A percentile compares a stretch with the other conserved stretches of the same genome.
Evolutionary conservation across 2,888 invertebrate species (phyloP).

Genomic region (Glaucopsyche alexis): DNA sequence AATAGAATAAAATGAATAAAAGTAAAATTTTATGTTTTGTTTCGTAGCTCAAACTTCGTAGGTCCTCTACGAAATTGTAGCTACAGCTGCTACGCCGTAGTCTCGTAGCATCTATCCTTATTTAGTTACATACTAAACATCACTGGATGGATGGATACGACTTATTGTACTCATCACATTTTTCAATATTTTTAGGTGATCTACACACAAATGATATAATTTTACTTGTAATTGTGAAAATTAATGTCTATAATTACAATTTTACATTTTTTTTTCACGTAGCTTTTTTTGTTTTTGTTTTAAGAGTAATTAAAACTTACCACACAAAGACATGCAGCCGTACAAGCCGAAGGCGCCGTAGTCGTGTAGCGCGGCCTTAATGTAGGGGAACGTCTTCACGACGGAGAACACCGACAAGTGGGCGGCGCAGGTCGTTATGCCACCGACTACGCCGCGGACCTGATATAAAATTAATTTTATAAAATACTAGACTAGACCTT

Average conservation of each 20-base stretch:
- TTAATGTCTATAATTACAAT: too few relatives aligned
- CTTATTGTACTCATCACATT: not conserved
- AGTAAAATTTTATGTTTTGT: not conserved
- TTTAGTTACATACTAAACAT: not conserved
- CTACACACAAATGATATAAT: not conserved
- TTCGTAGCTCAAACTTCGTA: not conserved
- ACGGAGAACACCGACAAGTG: conserved; percentile 84
- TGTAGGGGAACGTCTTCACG: conserved; percentile 83
- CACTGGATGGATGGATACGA: too few relatives aligned
- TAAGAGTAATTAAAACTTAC: conserved; percentile 50
- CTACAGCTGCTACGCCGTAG: not conserved
- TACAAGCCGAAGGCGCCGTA: conserved; percentile 83
- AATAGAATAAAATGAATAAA: too few relatives aligned
- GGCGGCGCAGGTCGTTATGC: conserved; percentile 83
- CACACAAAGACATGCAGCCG: conserved; percentile 79
- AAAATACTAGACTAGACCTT: too few relatives aligned
- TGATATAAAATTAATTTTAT: conserved; percentile 44
- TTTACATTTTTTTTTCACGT: too few relatives aligned
- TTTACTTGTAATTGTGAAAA: too few relatives aligned
- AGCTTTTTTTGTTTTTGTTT: too few relatives aligned
- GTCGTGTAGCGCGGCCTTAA: conserved; percentile 70
- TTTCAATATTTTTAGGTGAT: not conserved
- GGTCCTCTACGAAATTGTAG: not conserved
- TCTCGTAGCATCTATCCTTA: not conserved
- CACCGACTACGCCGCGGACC: conserved; percentile 84